Conservation (phyloP, 2,888 invertebrate genomes). For the Caenorhabditis imperialis region DNA sequence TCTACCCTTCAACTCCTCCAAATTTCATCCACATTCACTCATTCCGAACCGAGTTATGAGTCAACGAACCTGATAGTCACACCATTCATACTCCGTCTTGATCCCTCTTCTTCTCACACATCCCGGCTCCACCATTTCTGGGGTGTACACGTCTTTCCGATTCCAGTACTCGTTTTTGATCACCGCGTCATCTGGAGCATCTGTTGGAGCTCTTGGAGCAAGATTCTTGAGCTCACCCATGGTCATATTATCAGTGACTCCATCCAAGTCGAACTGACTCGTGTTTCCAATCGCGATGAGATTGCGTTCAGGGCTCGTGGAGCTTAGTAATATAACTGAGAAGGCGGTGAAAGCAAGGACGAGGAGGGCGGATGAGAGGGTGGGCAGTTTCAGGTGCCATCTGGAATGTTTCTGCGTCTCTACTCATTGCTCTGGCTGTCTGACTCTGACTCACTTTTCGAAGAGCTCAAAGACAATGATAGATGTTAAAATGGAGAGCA, state of each 20-base stretch:
- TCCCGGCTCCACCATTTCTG: constrained; percentile 22
- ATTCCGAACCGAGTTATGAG: too few species aligned
- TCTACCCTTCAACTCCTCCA: too few species aligned
- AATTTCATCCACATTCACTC: too few species aligned
- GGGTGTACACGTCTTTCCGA: constrained; percentile 4
- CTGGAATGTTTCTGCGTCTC: too few species aligned
- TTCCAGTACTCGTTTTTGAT: constrained; percentile 20
- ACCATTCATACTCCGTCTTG: constrained; percentile 25
- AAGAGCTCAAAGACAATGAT: constrained; percentile 17
- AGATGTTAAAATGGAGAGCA: constrained; percentile 28
- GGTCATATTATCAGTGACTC: constrained; percentile 27
- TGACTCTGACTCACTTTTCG: too few species aligned
- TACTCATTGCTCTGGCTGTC: too few species aligned
- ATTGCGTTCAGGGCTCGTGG: constrained; percentile 1
- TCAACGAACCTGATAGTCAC: constrained; percentile 30
- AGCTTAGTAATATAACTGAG: constrained; percentile 4
- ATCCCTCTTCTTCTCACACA: constrained; percentile 18
- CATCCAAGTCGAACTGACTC: constrained; percentile 16
- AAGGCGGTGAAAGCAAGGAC: background rate
- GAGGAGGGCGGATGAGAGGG: constrained; percentile 12
- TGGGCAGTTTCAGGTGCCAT: constrained; percentile 18
- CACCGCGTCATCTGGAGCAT: constrained; percentile 31
- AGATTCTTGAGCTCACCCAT: constrained; percentile 1
- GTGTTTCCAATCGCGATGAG: background rate
- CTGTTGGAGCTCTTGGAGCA: background rate